phyloP scores from a whole-genome alignment of 1,140 invertebrate genomes.

The Drosophila kurseongensis region DNA sequence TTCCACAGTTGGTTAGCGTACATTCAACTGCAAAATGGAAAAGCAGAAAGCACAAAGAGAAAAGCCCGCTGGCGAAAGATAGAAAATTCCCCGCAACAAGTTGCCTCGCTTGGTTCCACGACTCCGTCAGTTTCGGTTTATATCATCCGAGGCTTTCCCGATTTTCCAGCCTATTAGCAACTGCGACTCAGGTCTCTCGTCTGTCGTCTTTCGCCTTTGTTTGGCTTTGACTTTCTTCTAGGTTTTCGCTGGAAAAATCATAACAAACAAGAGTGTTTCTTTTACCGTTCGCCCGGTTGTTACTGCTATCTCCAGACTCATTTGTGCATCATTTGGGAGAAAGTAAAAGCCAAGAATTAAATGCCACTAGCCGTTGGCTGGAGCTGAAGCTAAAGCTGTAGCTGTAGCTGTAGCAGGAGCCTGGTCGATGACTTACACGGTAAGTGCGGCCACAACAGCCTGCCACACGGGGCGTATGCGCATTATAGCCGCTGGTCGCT shows the following conservation, averaged over 20 bases:
- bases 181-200: slow-evolving; percentile 27
- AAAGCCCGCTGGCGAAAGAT: slow-evolving; percentile 51
- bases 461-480: slow-evolving; percentile 73
- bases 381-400: slow-evolving; percentile 10
- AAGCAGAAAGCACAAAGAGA: slow-evolving; percentile 65
- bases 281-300: slow-evolving; percentile 33
- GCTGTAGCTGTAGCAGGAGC: slow-evolving; percentile 13
- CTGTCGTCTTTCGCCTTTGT: slow-evolving; percentile 4
- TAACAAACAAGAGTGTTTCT: slow-evolving; percentile 61
- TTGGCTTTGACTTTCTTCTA: slow-evolving; percentile 67
- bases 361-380: slow-evolving; percentile 42
- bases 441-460: slow-evolving; percentile 28
- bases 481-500: slow-evolving; percentile 49
- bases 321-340: slow-evolving; percentile 82
- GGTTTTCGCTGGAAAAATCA: slow-evolving; percentile 67
- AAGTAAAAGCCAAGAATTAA: slow-evolving; percentile 82
- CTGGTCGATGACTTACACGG: slow-evolving; percentile 77
- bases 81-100: slow-evolving; percentile 56
- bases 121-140: slow-evolving; percentile 54
- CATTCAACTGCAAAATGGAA: slow-evolving; percentile 71
- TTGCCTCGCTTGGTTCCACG: slow-evolving; percentile 25
- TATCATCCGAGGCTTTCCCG: slow-evolving; percentile 48
- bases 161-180: slow-evolving; percentile 76
- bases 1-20: slow-evolving; percentile 75
- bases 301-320: slow-evolving; percentile 57